Conservation (phyloP, 2,797 vertebrate genomes). For the Leptoclinus maculatus region DNA sequence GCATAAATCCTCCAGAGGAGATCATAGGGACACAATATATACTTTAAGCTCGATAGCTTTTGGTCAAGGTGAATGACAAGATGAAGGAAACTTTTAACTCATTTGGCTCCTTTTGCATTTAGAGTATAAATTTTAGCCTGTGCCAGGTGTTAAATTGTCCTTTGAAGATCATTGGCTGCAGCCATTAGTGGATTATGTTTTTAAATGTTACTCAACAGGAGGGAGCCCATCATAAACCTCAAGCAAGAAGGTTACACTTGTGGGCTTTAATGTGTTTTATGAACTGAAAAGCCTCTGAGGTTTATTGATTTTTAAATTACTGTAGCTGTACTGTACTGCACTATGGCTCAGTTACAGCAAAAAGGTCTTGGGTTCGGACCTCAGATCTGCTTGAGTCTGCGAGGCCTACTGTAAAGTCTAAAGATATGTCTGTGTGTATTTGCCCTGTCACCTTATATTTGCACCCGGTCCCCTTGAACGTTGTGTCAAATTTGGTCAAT, state of each 20-base stretch:
- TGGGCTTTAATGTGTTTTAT: conserved; percentile 29
- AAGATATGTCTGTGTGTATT: neutral
- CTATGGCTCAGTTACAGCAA: neutral
- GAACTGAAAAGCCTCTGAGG: conserved; percentile 26
- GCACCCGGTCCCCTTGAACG: neutral
- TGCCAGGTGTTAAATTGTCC: conserved; percentile 53
- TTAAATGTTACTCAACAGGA: conserved; percentile 39
- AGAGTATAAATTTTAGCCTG: conserved; percentile 41
- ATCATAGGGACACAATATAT: conserved; percentile 4
- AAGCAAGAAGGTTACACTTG: conserved; percentile 4
- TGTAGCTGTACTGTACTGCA: conserved; percentile 1
- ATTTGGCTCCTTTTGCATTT: conserved; percentile 46
- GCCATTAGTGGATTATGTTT: conserved; percentile 50
- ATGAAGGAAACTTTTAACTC: conserved; percentile 37
- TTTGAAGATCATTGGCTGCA: conserved; percentile 44
- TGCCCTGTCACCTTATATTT: neutral
- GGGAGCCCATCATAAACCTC: conserved; percentile 21
- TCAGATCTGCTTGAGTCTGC: neutral
- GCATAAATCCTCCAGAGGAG: conserved; percentile 1
- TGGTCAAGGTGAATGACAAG: conserved; percentile 46
- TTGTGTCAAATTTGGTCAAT: neutral
- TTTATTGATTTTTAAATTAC: conserved; percentile 27
- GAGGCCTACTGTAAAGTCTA: neutral
- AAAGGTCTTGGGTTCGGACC: neutral
- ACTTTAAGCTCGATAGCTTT: conserved; percentile 16